Percentiles rank a stretch among this genome's conserved stretches.
Conservation (phyloP, 92 coral and sea anemone genomes). For the Siderastrea siderea region DNA sequence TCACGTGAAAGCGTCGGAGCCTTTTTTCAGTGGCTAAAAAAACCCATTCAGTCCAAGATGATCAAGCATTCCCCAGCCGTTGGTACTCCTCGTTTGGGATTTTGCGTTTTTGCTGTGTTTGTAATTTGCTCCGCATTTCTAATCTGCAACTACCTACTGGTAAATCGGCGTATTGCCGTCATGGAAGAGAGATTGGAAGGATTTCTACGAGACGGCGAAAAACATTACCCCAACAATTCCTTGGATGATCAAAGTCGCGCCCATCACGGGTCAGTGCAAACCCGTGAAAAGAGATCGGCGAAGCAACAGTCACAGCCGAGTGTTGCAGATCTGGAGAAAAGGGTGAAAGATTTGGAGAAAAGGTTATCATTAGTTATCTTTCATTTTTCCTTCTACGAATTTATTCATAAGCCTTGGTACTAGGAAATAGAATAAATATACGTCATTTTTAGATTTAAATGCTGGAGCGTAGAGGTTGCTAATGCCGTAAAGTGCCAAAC, state of each 20-base stretch:
- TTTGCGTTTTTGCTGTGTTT: not conserved
- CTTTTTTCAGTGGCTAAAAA: not conserved
- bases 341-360: too few species aligned
- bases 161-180: not conserved
- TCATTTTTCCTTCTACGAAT: too few species aligned
- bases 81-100: not conserved
- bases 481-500: too few species aligned
- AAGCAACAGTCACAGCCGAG: not conserved
- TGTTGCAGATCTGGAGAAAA: too few species aligned
- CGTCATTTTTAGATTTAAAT: too few species aligned
- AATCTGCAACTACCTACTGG: conserved; percentile 1
- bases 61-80: not conserved
- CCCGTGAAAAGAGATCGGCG: not conserved
- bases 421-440: too few species aligned
- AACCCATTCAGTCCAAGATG: not conserved
- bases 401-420: too few species aligned
- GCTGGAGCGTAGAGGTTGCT: too few species aligned
- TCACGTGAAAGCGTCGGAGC: not conserved
- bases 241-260: not conserved
- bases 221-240: not conserved
- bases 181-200: not conserved
- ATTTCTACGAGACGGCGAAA: not conserved
- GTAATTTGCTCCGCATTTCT: not conserved
- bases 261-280: not conserved
- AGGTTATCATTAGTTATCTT: too few species aligned